Percentiles rank a stretch among this genome's conserved stretches.
Evolutionary conservation across 1,140 invertebrate species (phyloP).

Genomic region (Helicoverpa zea): DNA sequence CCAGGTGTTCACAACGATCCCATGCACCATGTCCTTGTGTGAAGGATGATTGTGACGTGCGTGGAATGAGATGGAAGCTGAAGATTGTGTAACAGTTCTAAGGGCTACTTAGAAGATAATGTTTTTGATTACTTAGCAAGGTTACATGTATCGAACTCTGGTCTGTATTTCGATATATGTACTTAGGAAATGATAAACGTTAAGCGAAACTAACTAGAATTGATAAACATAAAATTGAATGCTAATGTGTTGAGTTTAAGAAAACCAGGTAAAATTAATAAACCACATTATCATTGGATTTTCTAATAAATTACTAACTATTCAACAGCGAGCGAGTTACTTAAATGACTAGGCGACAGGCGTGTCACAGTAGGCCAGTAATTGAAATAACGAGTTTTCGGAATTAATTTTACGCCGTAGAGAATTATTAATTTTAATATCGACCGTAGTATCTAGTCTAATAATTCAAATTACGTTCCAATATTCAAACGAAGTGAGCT

Average conservation of each 20-base stretch:
- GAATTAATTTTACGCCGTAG: conserved; percentile 15
- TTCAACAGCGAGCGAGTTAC: neutral
- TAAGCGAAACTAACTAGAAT: too few relatives aligned
- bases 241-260: too few relatives aligned
- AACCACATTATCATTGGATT: neutral
- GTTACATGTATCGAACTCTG: too few relatives aligned
- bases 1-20: conserved; percentile 57
- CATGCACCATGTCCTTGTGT: neutral
- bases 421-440: conserved; percentile 20
- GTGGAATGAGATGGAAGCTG: neutral
- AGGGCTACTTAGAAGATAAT: too few relatives aligned
- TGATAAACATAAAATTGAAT: too few relatives aligned
- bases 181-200: too few relatives aligned
- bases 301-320: conserved; percentile 11
- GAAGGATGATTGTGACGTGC: neutral
- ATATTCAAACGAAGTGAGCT: neutral
- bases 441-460: neutral
- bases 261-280: neutral
- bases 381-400: conserved; percentile 25
- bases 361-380: conserved; percentile 10
- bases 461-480: neutral
- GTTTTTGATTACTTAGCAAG: too few relatives aligned
- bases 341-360: neutral
- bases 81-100: neutral
- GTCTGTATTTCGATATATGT: too few relatives aligned